Evolutionary conservation across 1,140 invertebrate genomes (phyloP).

Genomic region (Drosophila bocki): DNA sequence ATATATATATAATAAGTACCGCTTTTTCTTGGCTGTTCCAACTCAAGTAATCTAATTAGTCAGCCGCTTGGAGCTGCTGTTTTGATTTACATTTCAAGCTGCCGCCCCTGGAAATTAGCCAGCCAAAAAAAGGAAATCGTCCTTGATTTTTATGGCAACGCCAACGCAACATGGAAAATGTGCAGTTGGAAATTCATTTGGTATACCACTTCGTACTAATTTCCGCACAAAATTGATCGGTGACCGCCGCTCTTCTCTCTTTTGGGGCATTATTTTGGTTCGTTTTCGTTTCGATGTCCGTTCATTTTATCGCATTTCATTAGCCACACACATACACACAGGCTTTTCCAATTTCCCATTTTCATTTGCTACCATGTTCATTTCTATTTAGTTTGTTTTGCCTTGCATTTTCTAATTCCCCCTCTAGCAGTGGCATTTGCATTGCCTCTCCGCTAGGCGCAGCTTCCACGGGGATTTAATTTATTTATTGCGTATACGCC

Average conservation of each 20-base stretch:
- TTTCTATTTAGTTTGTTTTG: constrained; percentile 19
- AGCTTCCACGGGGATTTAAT: constrained; percentile 54
- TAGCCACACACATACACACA: constrained; percentile 36
- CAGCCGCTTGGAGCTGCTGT: constrained; percentile 62
- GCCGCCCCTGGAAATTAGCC: constrained; percentile 49
- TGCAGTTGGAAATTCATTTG: constrained; percentile 12
- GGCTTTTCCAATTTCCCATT: constrained; percentile 30
- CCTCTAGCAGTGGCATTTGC: constrained; percentile 1
- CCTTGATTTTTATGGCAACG: constrained; percentile 7
- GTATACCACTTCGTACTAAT: constrained; percentile 46
- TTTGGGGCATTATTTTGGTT: constrained; percentile 55
- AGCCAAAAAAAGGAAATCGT: constrained; percentile 11
- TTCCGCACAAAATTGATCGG: constrained; percentile 60
- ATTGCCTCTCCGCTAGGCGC: not conserved
- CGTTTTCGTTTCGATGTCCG: constrained; percentile 39
- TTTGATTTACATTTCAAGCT: constrained; percentile 75
- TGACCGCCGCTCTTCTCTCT: constrained; percentile 1
- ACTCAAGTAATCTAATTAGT: constrained; percentile 74
- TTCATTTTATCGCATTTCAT: constrained; percentile 77
- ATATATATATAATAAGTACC: constrained; percentile 1
- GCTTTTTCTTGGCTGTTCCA: constrained; percentile 19
- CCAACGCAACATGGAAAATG: not conserved
- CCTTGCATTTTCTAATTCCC: constrained; percentile 23
- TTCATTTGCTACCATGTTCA: constrained; percentile 6
- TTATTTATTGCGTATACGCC: constrained; percentile 65